Percentiles rank a stretch among this genome's conserved stretches.
Conservation (phyloP, 2,888 invertebrate species). For the Drosophila borealis region DNA sequence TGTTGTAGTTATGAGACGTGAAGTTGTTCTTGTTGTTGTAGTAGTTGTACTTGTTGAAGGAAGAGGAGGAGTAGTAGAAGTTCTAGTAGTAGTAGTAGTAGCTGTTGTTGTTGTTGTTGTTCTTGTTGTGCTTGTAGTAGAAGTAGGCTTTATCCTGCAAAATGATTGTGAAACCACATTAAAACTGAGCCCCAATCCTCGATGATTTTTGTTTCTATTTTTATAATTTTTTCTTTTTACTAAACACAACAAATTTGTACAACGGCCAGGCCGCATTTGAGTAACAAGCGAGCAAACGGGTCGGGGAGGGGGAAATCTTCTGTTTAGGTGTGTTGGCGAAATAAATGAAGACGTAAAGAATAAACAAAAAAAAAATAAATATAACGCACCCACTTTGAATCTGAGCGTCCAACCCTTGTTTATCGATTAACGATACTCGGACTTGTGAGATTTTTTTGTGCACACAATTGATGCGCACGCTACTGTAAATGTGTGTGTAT, state of each 20-base stretch:
- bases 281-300: slow-evolving; percentile 23
- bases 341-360: slow-evolving; percentile 23
- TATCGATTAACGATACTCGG: slow-evolving; percentile 42
- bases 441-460: slow-evolving; percentile 19
- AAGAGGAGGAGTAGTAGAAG: slow-evolving; percentile 82
- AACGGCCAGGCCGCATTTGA: slow-evolving; percentile 32
- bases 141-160: slow-evolving; percentile 85
- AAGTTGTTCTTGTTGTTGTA: slow-evolving; percentile 76
- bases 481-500: slow-evolving; percentile 19
- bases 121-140: slow-evolving; percentile 83
- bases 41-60: slow-evolving; percentile 79
- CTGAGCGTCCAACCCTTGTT: slow-evolving; percentile 27
- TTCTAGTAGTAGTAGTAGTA: slow-evolving; percentile 82
- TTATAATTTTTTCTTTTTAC: slow-evolving; percentile 27
- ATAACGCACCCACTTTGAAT: slow-evolving; percentile 9
- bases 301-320: neutral
- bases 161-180: slow-evolving; percentile 85
- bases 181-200: slow-evolving; percentile 77
- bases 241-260: slow-evolving; percentile 59
- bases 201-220: slow-evolving; percentile 37
- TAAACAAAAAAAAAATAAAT: slow-evolving; percentile 2
- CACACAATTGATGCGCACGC: slow-evolving; percentile 42
- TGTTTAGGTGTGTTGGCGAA: slow-evolving; percentile 3
- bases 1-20: slow-evolving; percentile 61
- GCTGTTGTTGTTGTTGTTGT: slow-evolving; percentile 69